Conservation (phyloP, 2,888 invertebrate genomes). For the Didymodactylos carnosus region DNA sequence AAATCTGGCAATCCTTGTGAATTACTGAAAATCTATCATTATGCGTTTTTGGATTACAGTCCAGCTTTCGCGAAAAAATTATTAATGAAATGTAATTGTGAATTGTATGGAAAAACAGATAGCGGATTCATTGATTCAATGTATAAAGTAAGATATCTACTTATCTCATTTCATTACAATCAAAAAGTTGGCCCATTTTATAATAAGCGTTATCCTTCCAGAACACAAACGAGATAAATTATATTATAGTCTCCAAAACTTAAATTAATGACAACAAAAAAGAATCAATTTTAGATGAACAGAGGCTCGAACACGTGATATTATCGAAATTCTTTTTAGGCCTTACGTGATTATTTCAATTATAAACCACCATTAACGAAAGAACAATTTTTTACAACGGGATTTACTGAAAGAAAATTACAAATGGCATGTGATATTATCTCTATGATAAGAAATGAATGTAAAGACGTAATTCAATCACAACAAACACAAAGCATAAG, state of each 20-base stretch:
- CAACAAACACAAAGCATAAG: not conserved
- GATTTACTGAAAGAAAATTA: not conserved
- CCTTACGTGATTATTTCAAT: slow-evolving; percentile 9
- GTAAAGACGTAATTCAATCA: not conserved
- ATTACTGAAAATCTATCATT: not conserved
- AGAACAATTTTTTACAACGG: slow-evolving; percentile 13
- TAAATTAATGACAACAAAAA: too few relatives aligned
- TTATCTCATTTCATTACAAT: too few relatives aligned
- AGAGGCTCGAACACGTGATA: too few relatives aligned
- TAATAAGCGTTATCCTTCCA: too few relatives aligned
- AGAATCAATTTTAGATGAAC: too few relatives aligned
- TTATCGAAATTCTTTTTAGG: too few relatives aligned
- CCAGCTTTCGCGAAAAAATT: not conserved
- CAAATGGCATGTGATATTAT: not conserved
- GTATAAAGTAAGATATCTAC: too few relatives aligned
- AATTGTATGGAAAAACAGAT: not conserved
- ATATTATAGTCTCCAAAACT: too few relatives aligned
- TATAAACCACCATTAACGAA: slow-evolving; percentile 11
- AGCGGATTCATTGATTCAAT: not conserved
- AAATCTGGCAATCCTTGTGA: not conserved
- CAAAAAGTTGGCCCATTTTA: too few relatives aligned
- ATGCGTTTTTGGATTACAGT: too few relatives aligned
- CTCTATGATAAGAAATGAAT: not conserved
- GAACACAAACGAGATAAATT: too few relatives aligned
- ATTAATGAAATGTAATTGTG: not conserved